phyloP scores from a whole-genome alignment of 2,113 vertebrate genomes.

The Grus americana region DNA sequence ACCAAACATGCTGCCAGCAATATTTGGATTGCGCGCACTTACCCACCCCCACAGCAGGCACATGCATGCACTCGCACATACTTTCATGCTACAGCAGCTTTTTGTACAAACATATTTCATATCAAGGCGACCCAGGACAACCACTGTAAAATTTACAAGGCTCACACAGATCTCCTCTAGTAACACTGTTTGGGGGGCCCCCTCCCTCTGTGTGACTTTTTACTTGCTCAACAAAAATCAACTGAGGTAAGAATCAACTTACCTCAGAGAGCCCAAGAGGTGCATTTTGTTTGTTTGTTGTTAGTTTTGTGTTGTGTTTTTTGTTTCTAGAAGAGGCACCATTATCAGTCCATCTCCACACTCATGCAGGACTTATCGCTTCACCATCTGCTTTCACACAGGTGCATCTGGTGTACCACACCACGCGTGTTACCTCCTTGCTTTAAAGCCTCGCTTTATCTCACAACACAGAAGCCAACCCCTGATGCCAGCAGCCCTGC shows the following conservation, averaged over 20 bases:
- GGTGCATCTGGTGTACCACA: neutral
- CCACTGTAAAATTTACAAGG: neutral
- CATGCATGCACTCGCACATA: neutral
- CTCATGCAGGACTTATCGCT: neutral
- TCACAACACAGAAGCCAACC: neutral
- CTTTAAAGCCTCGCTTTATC: neutral
- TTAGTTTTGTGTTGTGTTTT: neutral
- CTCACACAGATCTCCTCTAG: neutral
- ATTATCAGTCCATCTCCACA: neutral
- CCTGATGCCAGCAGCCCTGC: neutral
- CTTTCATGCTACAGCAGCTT: neutral
- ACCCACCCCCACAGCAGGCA: neutral
- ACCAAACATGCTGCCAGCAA: neutral
- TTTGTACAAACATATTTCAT: neutral
- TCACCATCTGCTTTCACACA: neutral
- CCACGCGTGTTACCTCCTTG: neutral
- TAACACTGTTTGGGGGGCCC: too few species aligned
- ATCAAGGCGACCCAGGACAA: neutral
- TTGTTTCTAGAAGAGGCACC: neutral
- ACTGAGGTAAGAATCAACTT: neutral
- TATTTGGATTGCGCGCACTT: neutral
- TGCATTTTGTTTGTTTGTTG: neutral
- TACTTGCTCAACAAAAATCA: neutral
- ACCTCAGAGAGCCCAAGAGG: neutral
- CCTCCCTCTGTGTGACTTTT: neutral